Evolutionary conservation across 1,140 invertebrate genomes (phyloP), one percentile per base, ranked within the genome.

Genomic region (Kradibia gibbosae): DNA sequence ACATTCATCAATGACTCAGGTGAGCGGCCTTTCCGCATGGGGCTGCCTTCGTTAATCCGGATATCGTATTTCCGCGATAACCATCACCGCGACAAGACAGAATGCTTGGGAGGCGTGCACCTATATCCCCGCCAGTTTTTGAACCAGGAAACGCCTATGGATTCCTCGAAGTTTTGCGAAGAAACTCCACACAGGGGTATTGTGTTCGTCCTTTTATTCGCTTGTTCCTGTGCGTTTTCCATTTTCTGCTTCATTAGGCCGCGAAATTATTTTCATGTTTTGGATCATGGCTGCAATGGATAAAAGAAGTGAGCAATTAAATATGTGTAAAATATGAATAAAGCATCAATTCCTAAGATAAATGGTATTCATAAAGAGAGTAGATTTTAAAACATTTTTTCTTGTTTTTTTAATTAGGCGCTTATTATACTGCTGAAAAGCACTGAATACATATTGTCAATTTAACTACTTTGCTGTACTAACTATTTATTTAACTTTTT

Each of bases 1-100:
- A 76, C 82, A 86, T 83, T 87, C 85, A 87, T 88, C 89, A 89
- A 90, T 90, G 89, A 82, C 89, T 87, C 88, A 89, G 88, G 89
- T 90, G 71, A 87, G 89, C 36, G 10, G 15, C 8, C 11, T 7
- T 31, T 5, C 3, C 3, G 3, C 22, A 25, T 20, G 15, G 17
- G 3, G 22, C 4, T 57, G 1, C 57, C 1, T 10, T 10, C 25
- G n/a, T 8, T 28, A 11, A 25, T 10, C 22, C 55, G 39, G 10
- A 36, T 39, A 1, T 60, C 2, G 53, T n/a, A 10, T 60, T 60
- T 31, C 25, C 1, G 1, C 2, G 20, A 20, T 31, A 48, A n/a
- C n/a, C 4, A 5, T 20, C 42, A 57, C 65, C 45, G 50, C 34
- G 55, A 74, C 34, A 11, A 20, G 34, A 4, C 28, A 17, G 50